Base-by-base conservation (phyloP, 2,797 vertebrate species). In the Poliocrania exsul region DNA sequence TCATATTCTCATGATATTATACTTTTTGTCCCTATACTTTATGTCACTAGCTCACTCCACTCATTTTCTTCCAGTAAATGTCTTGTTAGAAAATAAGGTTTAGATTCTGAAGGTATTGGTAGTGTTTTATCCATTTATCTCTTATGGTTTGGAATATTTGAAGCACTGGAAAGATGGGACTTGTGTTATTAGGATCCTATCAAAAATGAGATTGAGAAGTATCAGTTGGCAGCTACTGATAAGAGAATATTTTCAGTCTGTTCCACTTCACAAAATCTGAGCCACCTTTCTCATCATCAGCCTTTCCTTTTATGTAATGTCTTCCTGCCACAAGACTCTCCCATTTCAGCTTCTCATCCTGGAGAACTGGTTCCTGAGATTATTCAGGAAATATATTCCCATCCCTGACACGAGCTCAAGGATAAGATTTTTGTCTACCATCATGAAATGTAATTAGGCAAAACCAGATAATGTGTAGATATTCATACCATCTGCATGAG, bases 1-100 rank as follows among this genome's bases (percentile, higher is more conserved):
- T 44, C 0, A 0, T 60, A 21, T 28, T 57, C 6, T 69, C 20
- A 38, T 73, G 57, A 6, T 29, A 20, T 42, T 35, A 18, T 38
- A 26, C 5, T 2, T 54, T 67, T 64, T 87, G 37, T 65, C 5
- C 10, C 18, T 61, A 18, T 47, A 28, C 6, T 28, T 79, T 40
- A 40, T 21, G 5, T 28, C 16, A 33, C 19, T n/a, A 37, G 6
- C 4, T 57, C 10, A 49, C 35, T 31, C 31, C 9, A 28, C 5
- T 31, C 17, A 58, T 53, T 73, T 64, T 5, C 16, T 69, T 64
- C 10, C 10, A 54, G 18, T 33, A 54, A 53, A 57, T 5, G 2
- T 35, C 26, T 33, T 60, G 24, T 8, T 44, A 57, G 20, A 58
- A 87, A 80, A 81, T 1, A 62, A 62, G 3, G 7, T 75, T 53